Evolutionary conservation across 2,888 invertebrate genomes (phyloP), one percentile per base, ranked within the genome.

Genomic region (Smittia aterrima): DNA sequence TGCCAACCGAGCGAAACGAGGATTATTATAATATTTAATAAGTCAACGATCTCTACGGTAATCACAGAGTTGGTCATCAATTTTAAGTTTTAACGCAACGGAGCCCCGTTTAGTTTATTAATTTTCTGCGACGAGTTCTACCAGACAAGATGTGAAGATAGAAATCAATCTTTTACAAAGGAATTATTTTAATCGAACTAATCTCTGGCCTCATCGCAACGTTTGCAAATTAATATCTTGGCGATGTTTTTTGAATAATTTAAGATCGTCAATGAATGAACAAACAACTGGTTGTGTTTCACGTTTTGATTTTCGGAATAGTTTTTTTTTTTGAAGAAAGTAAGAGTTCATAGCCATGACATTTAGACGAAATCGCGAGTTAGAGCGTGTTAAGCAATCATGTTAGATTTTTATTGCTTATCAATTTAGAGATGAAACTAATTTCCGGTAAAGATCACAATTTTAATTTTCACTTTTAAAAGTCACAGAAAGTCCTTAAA

Each of bases 321-420:
- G 4, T 11, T 38, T 53, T 53, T 58, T 58, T 24, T 58, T 22
- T 58, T 4, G 16, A 58, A 58, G 58, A 58, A 58, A 58, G 58
- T 58, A 58, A 58, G 16, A 58, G 58, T 58, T 58, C 58, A 58
- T 4, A 58, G 58, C 58, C 58, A 4, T 58, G 22, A 6, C 11
- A 22, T 20, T 16, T 58, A 1, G 22, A 24, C 16, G 16, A 22
- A 7, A 32, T 32, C 32, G 9, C 53, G 53, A 47, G 53, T 4
- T 47, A 4, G 6, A 38, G 38, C 11, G 11, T 7, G 11, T 16
- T 18, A 13, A 58, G 20, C 22, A 58, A 58, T 58, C 58, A 22
- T 53, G 16, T n/a, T 13, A 53, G 6, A 16, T 53, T 7, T 16
- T n/a, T 53, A 20, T 22, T 58, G 24, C 3, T 58, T 58, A 6